phyloP scores from a whole-genome alignment of 2,888 invertebrate species.

The Scrobipalpa atriplicella region DNA sequence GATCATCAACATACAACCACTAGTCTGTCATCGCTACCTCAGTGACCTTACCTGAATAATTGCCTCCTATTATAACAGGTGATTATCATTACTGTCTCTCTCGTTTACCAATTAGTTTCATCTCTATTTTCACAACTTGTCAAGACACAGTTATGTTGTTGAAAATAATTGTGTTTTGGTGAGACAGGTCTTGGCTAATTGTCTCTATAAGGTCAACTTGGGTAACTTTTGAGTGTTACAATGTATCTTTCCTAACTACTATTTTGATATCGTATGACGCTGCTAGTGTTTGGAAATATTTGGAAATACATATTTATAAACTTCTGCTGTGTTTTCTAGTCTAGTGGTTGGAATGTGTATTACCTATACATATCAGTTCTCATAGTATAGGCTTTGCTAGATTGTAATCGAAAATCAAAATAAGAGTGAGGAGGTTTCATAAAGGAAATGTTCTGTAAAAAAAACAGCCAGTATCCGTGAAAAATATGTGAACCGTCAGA shows the following conservation, averaged over 20 bases:
- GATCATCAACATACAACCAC: background rate
- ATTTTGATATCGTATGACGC: too few relatives aligned
- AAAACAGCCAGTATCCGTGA: too few relatives aligned
- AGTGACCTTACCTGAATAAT: constrained; percentile 12
- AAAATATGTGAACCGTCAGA: background rate
- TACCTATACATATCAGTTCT: too few relatives aligned
- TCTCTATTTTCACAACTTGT: constrained; percentile 11
- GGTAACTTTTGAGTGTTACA: background rate
- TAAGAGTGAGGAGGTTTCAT: too few relatives aligned
- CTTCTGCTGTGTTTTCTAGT: too few relatives aligned
- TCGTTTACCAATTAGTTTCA: background rate
- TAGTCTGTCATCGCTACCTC: background rate
- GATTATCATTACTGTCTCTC: background rate
- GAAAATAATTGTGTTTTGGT: background rate
- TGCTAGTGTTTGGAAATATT: too few relatives aligned
- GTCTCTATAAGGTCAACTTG: background rate
- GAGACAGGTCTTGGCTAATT: background rate
- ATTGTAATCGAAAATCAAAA: too few relatives aligned
- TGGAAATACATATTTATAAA: too few relatives aligned
- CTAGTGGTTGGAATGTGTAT: too few relatives aligned
- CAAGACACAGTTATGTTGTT: background rate
- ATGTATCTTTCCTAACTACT: background rate
- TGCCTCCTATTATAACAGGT: constrained; percentile 2
- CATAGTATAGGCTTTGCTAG: too few relatives aligned
- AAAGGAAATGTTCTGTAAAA: too few relatives aligned